Evolutionary conservation across 2,113 vertebrate species (phyloP).

Genomic region (Meriones unguiculatus): DNA sequence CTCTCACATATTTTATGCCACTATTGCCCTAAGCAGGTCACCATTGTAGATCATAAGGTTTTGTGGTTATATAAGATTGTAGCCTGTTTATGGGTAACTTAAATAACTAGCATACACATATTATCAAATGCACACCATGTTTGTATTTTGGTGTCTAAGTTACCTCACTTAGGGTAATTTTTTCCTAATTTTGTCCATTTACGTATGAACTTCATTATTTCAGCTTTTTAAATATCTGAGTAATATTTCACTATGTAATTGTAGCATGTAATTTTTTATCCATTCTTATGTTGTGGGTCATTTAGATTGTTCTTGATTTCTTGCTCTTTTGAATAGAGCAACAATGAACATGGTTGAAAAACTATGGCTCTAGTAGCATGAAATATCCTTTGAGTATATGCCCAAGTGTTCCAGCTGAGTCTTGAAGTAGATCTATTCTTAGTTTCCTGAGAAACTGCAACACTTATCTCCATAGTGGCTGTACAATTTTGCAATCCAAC

Average conservation of each 20-base stretch:
- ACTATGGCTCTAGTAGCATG: background rate
- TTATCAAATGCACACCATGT: background rate
- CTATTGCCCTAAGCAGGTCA: background rate
- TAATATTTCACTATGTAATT: background rate
- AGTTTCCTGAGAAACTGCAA: background rate
- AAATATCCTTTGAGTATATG: background rate
- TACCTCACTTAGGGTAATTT: background rate
- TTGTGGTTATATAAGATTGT: background rate
- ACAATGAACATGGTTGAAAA: background rate
- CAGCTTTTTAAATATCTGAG: background rate
- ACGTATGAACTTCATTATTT: background rate
- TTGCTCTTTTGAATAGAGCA: background rate
- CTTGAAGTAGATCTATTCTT: background rate
- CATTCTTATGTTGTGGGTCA: background rate
- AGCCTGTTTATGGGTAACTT: background rate
- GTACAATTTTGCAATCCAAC: background rate
- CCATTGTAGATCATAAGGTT: background rate
- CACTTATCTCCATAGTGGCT: background rate
- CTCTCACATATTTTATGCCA: background rate
- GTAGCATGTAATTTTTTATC: background rate
- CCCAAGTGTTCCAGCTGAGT: background rate
- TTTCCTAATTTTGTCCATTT: background rate
- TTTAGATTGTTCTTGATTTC: background rate
- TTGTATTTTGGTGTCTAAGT: background rate
- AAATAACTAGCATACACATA: background rate